Conservation (phyloP, 2,797 vertebrate genomes). For the Platalea minor region DNA sequence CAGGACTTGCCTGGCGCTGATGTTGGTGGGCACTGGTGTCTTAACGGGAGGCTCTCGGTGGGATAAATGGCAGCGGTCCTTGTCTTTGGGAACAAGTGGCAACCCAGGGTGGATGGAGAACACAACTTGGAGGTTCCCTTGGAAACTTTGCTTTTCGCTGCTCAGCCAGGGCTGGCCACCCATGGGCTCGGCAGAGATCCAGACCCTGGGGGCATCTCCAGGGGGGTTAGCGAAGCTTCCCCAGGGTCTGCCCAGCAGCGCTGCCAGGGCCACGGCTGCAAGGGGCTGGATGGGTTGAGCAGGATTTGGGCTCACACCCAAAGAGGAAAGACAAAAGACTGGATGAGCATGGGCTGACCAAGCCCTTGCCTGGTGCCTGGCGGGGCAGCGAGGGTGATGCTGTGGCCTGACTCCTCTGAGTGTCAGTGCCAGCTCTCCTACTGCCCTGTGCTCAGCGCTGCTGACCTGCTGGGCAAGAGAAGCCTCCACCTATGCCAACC, state of each 20-base stretch:
- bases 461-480: not conserved
- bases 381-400: accelerated
- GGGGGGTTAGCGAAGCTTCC: not conserved
- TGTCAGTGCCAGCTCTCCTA: not conserved
- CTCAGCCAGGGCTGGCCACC: not conserved
- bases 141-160: not conserved
- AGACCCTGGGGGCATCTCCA: not conserved
- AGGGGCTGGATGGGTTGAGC: not conserved
- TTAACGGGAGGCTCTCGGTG: not conserved
- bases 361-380: not conserved
- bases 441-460: not conserved
- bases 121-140: not conserved
- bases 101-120: not conserved
- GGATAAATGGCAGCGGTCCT: not conserved
- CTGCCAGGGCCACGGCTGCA: not conserved
- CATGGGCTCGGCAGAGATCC: not conserved
- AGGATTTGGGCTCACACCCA: too few species aligned
- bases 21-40: not conserved
- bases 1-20: not conserved
- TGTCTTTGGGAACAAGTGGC: not conserved
- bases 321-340: accelerated
- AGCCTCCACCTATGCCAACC: not conserved
- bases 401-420: not conserved
- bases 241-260: not conserved
- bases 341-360: not conserved